Evolutionary conservation across 2,888 invertebrate genomes (phyloP).

Genomic region (Heliconius charithonia): DNA sequence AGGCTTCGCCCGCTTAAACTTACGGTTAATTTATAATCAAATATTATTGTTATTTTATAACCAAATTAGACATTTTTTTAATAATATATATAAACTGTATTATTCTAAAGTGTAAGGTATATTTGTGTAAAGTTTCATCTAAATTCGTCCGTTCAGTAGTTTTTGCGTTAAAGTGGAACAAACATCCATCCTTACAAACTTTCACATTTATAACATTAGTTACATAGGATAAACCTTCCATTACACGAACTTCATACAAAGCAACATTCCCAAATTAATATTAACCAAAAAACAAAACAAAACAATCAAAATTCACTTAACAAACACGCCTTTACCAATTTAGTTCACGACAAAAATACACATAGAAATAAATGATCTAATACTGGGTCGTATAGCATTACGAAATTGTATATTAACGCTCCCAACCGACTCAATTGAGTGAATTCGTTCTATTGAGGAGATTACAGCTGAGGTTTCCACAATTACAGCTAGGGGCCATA

Average conservation of each 20-base stretch:
- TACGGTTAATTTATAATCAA: too few species aligned
- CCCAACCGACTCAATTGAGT: slow-evolving; percentile 77
- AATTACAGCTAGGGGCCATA: slow-evolving; percentile 54
- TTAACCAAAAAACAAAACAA: slow-evolving; percentile 19
- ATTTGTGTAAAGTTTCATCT: too few species aligned
- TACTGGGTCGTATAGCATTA: slow-evolving; percentile 39
- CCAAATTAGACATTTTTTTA: too few species aligned
- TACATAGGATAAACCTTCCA: neutral
- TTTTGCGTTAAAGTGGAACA: too few species aligned
- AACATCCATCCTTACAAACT: too few species aligned
- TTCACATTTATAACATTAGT: too few species aligned
- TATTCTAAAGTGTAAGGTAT: too few species aligned
- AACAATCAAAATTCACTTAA: slow-evolving; percentile 24
- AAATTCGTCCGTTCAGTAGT: too few species aligned
- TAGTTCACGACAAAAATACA: slow-evolving; percentile 38
- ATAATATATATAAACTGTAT: too few species aligned
- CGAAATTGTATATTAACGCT: slow-evolving; percentile 48
- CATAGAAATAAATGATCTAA: slow-evolving; percentile 38
- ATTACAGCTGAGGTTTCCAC: slow-evolving; percentile 57
- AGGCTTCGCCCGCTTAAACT: too few species aligned
- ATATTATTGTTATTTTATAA: too few species aligned
- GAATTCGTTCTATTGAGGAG: slow-evolving; percentile 74
- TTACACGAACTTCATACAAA: neutral
- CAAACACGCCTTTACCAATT: slow-evolving; percentile 32
- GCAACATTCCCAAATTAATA: neutral